phyloP scores from a whole-genome alignment of 2,113 vertebrate species.

The Hemiprocne comata region DNA sequence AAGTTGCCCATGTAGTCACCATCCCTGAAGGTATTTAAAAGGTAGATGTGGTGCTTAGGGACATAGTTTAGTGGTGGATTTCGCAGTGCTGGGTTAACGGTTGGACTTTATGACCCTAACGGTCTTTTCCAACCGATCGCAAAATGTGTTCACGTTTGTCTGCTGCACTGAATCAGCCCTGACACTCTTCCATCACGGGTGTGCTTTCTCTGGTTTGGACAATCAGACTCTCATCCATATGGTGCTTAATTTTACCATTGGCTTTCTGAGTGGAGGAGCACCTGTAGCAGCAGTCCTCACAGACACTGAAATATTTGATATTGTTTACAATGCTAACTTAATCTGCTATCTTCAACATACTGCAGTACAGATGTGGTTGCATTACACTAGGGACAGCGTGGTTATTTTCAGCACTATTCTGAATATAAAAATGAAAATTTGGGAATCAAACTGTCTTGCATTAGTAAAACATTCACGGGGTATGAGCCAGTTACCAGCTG shows the following conservation, averaged over 20 bases:
- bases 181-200: background rate
- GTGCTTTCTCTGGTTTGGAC: background rate
- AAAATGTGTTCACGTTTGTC: no score
- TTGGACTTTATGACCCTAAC: no score
- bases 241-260: rapidly evolving
- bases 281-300: rapidly evolving
- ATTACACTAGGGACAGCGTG: rapidly evolving
- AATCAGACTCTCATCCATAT: no score
- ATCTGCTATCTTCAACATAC: rapidly evolving
- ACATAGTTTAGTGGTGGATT: no score
- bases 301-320: rapidly evolving
- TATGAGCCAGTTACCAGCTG: rapidly evolving
- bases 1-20: no score
- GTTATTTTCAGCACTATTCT: rapidly evolving
- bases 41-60: no score
- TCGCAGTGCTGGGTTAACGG: no score
- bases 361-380: rapidly evolving
- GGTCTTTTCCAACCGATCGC: no score
- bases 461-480: rapidly evolving
- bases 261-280: no score
- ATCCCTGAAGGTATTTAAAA: no score
- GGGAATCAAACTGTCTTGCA: background rate
- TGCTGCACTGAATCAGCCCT: background rate
- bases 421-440: background rate
- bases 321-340: rapidly evolving